phyloP scores from a whole-genome alignment of 2,888 invertebrate genomes.

The Psylliodes chrysocephalus region DNA sequence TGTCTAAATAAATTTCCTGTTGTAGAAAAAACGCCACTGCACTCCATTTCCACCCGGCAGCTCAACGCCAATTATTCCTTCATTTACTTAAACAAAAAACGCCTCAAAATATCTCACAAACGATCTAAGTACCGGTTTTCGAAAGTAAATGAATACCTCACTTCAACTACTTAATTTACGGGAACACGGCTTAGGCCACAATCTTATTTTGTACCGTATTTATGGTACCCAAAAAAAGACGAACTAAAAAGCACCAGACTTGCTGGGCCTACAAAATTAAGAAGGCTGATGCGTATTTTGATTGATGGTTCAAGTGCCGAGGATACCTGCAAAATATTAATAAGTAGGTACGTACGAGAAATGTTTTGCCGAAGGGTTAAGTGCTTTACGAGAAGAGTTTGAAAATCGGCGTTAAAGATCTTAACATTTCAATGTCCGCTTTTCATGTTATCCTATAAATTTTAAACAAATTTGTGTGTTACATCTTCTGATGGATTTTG shows the following conservation, averaged over 20 bases:
- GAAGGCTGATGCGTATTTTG: not conserved
- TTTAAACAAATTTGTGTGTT: no score
- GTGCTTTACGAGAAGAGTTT: no score
- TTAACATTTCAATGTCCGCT: no score
- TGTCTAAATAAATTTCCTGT: no score
- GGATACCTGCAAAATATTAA: no score
- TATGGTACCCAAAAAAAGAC: not conserved
- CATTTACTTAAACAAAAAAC: not conserved
- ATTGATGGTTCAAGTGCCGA: no score
- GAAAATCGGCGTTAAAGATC: no score
- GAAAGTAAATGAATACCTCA: conserved; percentile 14
- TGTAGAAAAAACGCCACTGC: not conserved
- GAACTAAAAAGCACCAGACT: not conserved
- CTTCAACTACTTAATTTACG: conserved; percentile 25
- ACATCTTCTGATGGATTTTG: no score
- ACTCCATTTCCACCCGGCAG: not conserved
- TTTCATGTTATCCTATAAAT: no score
- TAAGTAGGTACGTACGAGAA: no score
- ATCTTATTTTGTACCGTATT: not conserved
- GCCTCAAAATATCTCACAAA: conserved; percentile 7
- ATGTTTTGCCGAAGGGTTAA: no score
- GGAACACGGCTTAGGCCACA: not conserved
- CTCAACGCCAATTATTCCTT: not conserved
- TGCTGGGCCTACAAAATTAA: not conserved
- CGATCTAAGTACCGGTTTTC: conserved; percentile 12